Evolutionary conservation across 2,888 invertebrate species (phyloP).

Genomic region (Andrena bicolor): DNA sequence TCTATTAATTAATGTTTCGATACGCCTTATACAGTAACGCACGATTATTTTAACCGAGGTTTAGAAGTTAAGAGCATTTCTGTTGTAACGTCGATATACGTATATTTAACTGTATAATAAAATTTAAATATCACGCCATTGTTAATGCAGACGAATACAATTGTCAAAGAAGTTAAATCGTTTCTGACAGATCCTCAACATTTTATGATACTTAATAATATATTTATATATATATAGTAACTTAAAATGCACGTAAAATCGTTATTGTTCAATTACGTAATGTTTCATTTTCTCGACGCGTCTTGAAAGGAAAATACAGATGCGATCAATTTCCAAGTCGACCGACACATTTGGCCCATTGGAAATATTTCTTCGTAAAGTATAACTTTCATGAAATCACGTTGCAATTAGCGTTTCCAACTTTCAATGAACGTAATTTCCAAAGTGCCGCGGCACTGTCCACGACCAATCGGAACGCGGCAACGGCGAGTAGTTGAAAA

Average conservation of each 20-base stretch:
- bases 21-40: conserved; percentile 14
- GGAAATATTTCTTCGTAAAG: background rate
- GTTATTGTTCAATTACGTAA: background rate
- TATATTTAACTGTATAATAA: conserved; percentile 44
- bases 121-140: conserved; percentile 37
- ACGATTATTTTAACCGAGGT: conserved; percentile 43
- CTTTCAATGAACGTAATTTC: background rate
- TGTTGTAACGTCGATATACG: conserved; percentile 44
- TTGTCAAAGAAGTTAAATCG: conserved; percentile 8
- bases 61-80: conserved; percentile 30
- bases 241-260: background rate
- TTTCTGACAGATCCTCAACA: conserved; percentile 12
- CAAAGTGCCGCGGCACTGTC: background rate
- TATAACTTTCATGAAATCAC: background rate
- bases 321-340: background rate
- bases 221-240: conserved; percentile 16
- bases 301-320: too few species aligned
- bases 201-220: conserved; percentile 10
- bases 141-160: conserved; percentile 40
- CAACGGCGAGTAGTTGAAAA: background rate
- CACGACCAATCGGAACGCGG: background rate
- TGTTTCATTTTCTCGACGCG: background rate
- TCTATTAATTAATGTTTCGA: conserved; percentile 20
- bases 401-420: background rate
- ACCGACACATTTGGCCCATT: too few species aligned